Percentiles rank a stretch among this genome's conserved stretches.
Conservation (phyloP, 2,113 vertebrate species). For the Anguilla japonica region DNA sequence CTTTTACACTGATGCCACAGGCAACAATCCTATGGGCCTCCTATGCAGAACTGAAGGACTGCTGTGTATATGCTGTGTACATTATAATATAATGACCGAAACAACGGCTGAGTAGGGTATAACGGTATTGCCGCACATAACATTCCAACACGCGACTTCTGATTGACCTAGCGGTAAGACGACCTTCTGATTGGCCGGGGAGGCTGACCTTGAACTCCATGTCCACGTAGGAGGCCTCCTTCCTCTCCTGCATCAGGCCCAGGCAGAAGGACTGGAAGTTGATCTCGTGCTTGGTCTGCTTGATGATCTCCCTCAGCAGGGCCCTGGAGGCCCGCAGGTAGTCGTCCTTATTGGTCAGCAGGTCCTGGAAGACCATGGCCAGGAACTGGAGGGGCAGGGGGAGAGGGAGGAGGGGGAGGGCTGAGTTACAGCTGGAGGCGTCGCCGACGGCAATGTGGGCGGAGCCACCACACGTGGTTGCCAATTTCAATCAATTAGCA, state of each 20-base stretch:
- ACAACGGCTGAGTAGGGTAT: no score
- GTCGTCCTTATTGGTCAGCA: constrained; percentile 93
- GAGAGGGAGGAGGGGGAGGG: not conserved
- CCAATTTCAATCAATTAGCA: not conserved
- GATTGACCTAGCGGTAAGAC: no score
- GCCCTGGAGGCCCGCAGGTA: constrained; percentile 91
- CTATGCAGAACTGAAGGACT: no score
- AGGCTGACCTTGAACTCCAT: constrained; percentile 91
- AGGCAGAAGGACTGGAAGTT: constrained; percentile 98
- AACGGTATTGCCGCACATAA: no score
- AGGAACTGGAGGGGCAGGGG: constrained; percentile 75
- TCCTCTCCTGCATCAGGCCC: constrained; percentile 96
- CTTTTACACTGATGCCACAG: no score
- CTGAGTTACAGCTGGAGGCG: not conserved
- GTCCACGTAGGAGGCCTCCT: constrained; percentile 84
- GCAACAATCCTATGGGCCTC: no score
- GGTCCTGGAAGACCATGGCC: constrained; percentile 98
- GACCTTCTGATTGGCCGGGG: no score
- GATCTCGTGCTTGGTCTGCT: constrained; percentile 97
- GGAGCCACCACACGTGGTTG: not conserved
- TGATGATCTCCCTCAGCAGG: constrained; percentile 93
- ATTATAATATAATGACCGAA: no score
- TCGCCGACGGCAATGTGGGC: not conserved
- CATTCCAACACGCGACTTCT: no score
- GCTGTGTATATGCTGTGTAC: no score